Evolutionary conservation across 2,113 vertebrate species (phyloP).

Genomic region (Indri indri): DNA sequence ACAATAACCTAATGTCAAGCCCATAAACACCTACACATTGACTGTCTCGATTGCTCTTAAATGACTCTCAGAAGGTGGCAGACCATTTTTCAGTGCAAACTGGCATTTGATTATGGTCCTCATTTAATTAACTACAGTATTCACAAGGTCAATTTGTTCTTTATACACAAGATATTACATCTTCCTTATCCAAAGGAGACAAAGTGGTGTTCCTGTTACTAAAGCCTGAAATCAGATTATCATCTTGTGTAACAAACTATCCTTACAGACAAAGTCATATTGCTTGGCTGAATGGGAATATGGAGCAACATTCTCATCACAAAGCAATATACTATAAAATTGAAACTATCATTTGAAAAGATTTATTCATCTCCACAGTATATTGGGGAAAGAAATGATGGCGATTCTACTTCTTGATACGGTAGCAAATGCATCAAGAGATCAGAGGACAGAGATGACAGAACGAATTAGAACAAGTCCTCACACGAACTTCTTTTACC

Average conservation of each 20-base stretch:
- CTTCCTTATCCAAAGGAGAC: conserved; percentile 46
- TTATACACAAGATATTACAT: not conserved
- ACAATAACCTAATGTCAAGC: not conserved
- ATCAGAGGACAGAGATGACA: not conserved
- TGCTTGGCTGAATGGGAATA: not conserved
- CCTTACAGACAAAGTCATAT: not conserved
- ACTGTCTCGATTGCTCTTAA: conserved; percentile 15
- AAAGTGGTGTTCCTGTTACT: not conserved
- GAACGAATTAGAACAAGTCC: not conserved
- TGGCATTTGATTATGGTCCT: conserved; percentile 49
- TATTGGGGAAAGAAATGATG: not conserved
- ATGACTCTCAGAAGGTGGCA: conserved; percentile 38
- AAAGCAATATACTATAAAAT: not conserved
- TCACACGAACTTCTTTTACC: not conserved
- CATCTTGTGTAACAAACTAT: not conserved
- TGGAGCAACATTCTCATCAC: conserved; percentile 9
- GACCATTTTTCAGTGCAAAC: conserved; percentile 49
- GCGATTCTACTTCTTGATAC: not conserved
- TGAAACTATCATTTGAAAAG: not conserved
- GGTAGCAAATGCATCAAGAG: not conserved
- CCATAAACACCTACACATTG: conserved; percentile 44
- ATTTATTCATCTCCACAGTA: not conserved
- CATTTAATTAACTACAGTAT: conserved; percentile 48
- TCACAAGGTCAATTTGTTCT: conserved; percentile 61
- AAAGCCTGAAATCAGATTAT: conserved; percentile 18